Evolutionary conservation across 1,140 invertebrate species (phyloP), one percentile per base, ranked within the genome.

Genomic region (Trigoniulus corallinus): DNA sequence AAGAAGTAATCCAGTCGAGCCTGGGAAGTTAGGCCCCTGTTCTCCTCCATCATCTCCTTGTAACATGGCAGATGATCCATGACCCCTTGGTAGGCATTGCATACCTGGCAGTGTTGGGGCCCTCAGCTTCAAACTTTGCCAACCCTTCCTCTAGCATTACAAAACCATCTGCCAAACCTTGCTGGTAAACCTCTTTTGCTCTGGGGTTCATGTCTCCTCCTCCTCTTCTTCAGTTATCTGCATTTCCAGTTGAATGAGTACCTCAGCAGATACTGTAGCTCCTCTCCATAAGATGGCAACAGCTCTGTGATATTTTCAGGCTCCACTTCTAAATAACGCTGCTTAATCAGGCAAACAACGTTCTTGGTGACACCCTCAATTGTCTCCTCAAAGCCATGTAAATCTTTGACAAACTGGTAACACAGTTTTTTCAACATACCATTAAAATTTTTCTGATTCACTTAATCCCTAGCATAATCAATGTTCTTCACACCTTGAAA

Each of bases 141-240:
- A 47, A 23, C 24, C 45, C 45, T 25, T 12, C 45, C 24, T 47
- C 45, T 7, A 47, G 23, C 13, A 47, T 15, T 3, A 7, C 13
- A 47, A 47, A 47, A 25, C 45, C 45, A 25, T 47, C 45, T 47
- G 45, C 22, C 24, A 47, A 47, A 26, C 24, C 45, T 47, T 47
- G 24, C 4, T 23, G 23, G 12, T 23, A n/a, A 47, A 25, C 10
- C 22, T 47, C 45, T 24, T 12, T 22, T 4, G 25, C 24, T 47
- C 24, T 25, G 22, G 24, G 20, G 22, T 24, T 22, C 4, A 20
- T 47, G 7, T 22, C 20, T 47, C 45, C 27, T 47, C 45, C 7
- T 47, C 45, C 22, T 23, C 13, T n/a, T n/a, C n/a, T 24, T 7
- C 20, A 7, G 27, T 23, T 26, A 47, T 47, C 45, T 47, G 45